Percentiles rank a stretch among this genome's conserved stretches.
Conservation (phyloP, 2,888 invertebrate genomes). For the Tiliacea aurago region DNA sequence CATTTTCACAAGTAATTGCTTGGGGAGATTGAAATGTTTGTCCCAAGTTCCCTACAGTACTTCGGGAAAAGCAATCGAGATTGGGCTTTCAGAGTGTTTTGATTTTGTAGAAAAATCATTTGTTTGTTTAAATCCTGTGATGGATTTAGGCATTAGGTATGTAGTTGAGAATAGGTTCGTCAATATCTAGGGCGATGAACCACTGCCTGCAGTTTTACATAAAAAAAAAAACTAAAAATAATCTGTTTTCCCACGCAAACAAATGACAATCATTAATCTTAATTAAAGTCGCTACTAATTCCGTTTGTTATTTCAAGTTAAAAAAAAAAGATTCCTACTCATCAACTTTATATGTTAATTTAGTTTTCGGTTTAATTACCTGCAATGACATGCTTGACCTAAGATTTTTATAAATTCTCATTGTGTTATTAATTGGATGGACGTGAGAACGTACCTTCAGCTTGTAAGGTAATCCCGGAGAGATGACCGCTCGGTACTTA, state of each 20-base stretch:
- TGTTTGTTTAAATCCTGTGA: not conserved
- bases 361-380: not conserved
- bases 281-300: not conserved
- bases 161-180: not conserved
- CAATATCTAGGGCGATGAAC: not conserved
- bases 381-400: not conserved
- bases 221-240: not conserved
- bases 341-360: not conserved
- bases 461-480: slow-evolving; percentile 93
- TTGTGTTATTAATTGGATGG: not conserved
- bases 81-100: not conserved
- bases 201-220: not conserved
- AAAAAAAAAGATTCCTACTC: not conserved
- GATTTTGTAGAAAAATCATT: not conserved
- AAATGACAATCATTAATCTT: not conserved
- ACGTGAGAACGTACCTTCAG: slow-evolving; percentile 87
- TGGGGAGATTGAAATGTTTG: slow-evolving; percentile 5
- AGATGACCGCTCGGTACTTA: slow-evolving; percentile 91
- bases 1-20: slow-evolving; percentile 21
- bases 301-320: not conserved
- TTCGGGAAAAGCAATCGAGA: not conserved
- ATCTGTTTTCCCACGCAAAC: not conserved
- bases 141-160: not conserved
- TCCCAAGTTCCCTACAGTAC: slow-evolving; percentile 15
- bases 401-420: not conserved